Base-by-base conservation (phyloP, 2,888 invertebrate species). In the Nasonia oneida region DNA sequence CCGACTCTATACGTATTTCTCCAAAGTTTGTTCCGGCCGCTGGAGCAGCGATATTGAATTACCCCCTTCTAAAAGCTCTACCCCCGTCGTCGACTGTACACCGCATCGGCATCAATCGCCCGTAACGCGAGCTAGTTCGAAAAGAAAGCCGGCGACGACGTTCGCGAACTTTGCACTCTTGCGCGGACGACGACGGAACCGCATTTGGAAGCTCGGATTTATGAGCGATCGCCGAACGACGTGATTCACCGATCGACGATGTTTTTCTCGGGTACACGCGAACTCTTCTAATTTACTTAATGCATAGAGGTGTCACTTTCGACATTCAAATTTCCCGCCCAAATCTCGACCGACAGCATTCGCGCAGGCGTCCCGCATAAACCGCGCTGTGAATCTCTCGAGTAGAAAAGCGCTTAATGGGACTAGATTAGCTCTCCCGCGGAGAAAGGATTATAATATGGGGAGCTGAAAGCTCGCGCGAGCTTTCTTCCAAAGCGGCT, bases 351-450 rank as follows among this genome's bases (percentile, higher is more conserved):
- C 14, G 5, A 3, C 47, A 61, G 47, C 81, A n/a, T 33, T 67
- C 4, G 18, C 50, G 12, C 75, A 73, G 29, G 39, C 39, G 80
- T 50, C 10, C 18, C 37, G 3, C 64, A 50, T 74, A 74, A 81
- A 81, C 74, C 81, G 64, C 50, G 64, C 50, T 75, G 75, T 50
- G 29, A 81, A 75, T 81, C 64, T 42, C n/a, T 23, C n/a, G 15
- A 61, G 47, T 29, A n/a, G 42, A 42, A 29, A 81, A 74, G 42
- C 73, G 73, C n/a, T 33, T 67, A 33, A 29, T 73, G 73, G 23
- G 14, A 73, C 73, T 39, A 42, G 47, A 42, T 42, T 73, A 42
- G 42, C 29, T 47, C 15, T 47, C 50, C 23, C 5, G 74, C 12
- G 47, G 47, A 47, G 23, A 50, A 37, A 39, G 37, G 47, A 29